phyloP scores from a whole-genome alignment of 2,113 vertebrate genomes.

The Lagenorhynchus albirostris region DNA sequence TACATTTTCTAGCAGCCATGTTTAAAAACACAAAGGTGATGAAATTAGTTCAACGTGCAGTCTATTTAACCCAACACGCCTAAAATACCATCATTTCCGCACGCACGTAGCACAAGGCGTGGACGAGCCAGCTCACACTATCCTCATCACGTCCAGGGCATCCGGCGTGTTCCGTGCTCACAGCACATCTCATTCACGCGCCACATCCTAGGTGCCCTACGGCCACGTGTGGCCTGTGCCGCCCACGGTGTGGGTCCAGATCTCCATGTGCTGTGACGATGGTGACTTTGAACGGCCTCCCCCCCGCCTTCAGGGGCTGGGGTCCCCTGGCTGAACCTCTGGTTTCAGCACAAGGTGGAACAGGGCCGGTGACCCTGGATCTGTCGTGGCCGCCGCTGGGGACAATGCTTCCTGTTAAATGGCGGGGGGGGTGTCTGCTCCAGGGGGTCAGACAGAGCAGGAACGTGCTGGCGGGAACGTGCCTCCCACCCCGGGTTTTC shows the following conservation, averaged over 20 bases:
- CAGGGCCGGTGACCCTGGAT: rapidly evolving
- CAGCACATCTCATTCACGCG: neutral
- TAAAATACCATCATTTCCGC: neutral
- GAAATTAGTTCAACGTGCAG: rapidly evolving
- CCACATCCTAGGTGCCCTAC: neutral
- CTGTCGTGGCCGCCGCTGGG: rapidly evolving
- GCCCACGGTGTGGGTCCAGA: neutral
- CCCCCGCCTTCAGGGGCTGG: neutral
- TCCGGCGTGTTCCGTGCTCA: neutral
- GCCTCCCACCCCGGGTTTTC: rapidly evolving
- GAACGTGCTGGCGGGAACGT: rapidly evolving
- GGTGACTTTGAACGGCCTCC: neutral
- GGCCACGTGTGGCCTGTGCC: rapidly evolving
- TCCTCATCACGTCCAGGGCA: rapidly evolving
- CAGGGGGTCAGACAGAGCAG: rapidly evolving
- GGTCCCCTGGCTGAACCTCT: neutral
- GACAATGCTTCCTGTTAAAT: rapidly evolving
- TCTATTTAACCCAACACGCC: neutral
- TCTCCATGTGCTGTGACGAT: too few species aligned
- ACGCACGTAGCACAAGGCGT: rapidly evolving
- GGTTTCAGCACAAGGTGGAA: neutral
- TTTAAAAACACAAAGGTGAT: neutral
- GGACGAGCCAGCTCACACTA: rapidly evolving
- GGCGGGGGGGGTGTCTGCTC: too few species aligned
- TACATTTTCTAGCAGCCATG: too few species aligned